Evolutionary conservation across 1,140 invertebrate species (phyloP), one percentile per base, ranked within the genome.

Genomic region (Onthophagus taurus): DNA sequence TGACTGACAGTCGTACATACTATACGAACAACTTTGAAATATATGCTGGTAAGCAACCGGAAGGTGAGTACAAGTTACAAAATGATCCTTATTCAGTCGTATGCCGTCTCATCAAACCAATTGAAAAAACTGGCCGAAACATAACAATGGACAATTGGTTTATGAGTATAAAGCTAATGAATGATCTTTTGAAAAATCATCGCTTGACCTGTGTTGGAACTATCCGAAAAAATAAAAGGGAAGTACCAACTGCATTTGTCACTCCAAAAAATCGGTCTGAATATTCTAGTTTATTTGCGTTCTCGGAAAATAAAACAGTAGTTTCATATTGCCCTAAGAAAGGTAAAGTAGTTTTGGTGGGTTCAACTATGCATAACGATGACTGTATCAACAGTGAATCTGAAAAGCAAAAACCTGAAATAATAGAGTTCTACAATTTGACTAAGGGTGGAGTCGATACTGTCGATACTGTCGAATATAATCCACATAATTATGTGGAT

Each of bases 21-120:
- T 47, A 47, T 17, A 14, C 35, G 5, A 9, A 4, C 13, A 54
- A 52, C 41, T 47, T 63, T 21, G 55, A 61, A 49, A 47, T 64
- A 44, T 65, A 66, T 44, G 53, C 45, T 51, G 58, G 55, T 18
- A 54, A 58, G 41, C 55, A 62, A 39, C 55, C 51, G 35, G 35
- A 54, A 14, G 55, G 60, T 1, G 44, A 43, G 16, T 59, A 44
- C 33, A 8, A 34, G 3, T 36, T 30, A n/a, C 20, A 23, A 11
- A 42, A 42, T 20, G 31, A 33, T 33, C 6, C 31, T 12, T 33
- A 6, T 14, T 7, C 6, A 8, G 31, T 13, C 9, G 31, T 33
- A 9, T 7, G 13, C 6, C 31, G 31, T 33, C 31, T 33, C 5
- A 33, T 33, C 6, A 8, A 6, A 6, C 6, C 31, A 16, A 33